These are phyloP conservation scores for Polyergus mexicanus DNA, from an alignment of 1,140 invertebrate genomes.

Conservation along the genomic window DNA sequence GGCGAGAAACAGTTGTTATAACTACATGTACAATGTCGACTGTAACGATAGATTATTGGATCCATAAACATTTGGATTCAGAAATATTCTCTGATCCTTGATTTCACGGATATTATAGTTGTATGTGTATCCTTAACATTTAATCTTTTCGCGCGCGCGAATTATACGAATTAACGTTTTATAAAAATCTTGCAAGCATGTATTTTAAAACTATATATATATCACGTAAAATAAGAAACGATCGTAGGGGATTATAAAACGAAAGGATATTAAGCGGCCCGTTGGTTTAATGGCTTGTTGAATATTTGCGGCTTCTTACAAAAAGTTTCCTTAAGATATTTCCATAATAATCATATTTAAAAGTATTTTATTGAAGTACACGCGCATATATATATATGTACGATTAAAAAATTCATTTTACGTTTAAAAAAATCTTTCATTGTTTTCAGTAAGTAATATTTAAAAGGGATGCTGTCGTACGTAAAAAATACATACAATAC, in stretches of 20 bases:
- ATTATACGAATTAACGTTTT: slow-evolving; percentile 45
- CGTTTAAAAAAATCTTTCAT: neutral
- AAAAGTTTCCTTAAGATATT: neutral
- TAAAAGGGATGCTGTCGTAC: neutral
- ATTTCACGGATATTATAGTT: neutral
- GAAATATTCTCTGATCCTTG: neutral
- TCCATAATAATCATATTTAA: neutral
- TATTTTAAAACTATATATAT: slow-evolving; percentile 36
- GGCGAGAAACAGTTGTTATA: slow-evolving; percentile 1
- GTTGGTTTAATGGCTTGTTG: slow-evolving; percentile 18
- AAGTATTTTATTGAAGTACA: neutral
- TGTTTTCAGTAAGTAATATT: neutral
- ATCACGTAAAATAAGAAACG: neutral
- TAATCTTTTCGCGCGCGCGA: neutral
- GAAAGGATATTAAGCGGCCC: slow-evolving; percentile 9
- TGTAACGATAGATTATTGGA: neutral
- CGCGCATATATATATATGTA: neutral
- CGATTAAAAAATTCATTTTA: neutral
- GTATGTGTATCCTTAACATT: neutral
- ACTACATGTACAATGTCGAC: slow-evolving; percentile 1
- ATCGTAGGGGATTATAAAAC: neutral
- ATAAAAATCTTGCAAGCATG: slow-evolving; percentile 41
- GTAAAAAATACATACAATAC: neutral
- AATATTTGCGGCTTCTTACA: neutral
- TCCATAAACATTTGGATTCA: neutral